These are phyloP conservation scores for Cataglyphis altisquamis DNA, from an alignment of 2,888 invertebrate genomes.

Conservation along the genomic window DNA sequence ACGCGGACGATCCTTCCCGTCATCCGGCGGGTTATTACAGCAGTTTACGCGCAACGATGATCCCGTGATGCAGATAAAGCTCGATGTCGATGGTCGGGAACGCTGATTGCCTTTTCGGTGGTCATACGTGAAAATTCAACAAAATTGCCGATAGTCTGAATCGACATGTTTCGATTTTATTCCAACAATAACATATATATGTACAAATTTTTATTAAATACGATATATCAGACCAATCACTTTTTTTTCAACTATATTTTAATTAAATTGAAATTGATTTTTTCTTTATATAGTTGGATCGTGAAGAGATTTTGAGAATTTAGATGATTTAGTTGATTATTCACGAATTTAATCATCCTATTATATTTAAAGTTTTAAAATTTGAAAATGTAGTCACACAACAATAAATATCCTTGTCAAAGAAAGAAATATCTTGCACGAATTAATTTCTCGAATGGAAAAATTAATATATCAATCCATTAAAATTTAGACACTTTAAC, in stretches of 20 bases:
- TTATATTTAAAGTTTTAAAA: neutral
- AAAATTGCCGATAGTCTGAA: conserved; percentile 25
- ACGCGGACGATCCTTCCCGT: conserved; percentile 40
- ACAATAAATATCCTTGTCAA: neutral
- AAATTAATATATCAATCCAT: neutral
- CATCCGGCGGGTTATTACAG: conserved; percentile 43
- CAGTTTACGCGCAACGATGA: conserved; percentile 52
- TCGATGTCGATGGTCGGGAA: conserved; percentile 34
- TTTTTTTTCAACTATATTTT: conserved; percentile 16
- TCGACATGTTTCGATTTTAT: conserved; percentile 14
- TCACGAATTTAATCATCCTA: neutral
- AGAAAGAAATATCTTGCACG: neutral
- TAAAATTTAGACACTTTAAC: neutral
- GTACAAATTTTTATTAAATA: conserved; percentile 35
- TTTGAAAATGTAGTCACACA: neutral
- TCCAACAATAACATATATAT: neutral
- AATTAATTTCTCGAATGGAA: neutral
- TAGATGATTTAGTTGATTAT: neutral
- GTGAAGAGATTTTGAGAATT: neutral
- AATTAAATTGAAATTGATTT: conserved; percentile 19
- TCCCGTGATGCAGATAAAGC: conserved; percentile 40
- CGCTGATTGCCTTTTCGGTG: conserved; percentile 51
- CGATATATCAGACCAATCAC: neutral
- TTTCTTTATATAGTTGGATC: neutral
- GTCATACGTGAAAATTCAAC: conserved; percentile 47